Conservation (phyloP, 2,113 vertebrate species). For the Gnathonemus longibarbis region DNA sequence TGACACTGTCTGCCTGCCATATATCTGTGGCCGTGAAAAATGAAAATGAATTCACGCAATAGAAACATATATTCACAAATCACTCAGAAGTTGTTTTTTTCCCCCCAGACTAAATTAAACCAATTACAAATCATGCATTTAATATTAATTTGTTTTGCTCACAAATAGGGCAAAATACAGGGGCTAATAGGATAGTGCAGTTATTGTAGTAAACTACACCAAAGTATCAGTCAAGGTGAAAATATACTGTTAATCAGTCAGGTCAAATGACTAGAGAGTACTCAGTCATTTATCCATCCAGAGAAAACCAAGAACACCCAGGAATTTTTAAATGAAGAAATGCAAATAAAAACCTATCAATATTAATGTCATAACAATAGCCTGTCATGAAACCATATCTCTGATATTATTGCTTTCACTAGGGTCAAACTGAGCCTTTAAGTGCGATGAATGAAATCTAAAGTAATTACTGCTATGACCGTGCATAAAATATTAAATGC, state of each 20-base stretch:
- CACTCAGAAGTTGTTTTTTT: not conserved
- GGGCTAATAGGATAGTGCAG: no score
- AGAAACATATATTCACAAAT: not conserved
- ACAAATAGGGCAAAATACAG: not conserved
- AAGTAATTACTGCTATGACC: slow-evolving; percentile 39
- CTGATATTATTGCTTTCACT: slow-evolving; percentile 16
- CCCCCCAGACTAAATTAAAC: not conserved
- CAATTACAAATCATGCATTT: not conserved
- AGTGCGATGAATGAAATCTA: slow-evolving; percentile 42
- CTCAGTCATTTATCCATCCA: not conserved
- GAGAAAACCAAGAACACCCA: not conserved
- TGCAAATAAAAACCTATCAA: slow-evolving; percentile 4
- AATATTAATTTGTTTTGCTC: not conserved
- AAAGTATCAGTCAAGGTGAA: not conserved
- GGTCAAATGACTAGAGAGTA: not conserved
- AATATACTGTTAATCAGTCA: not conserved
- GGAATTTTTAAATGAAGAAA: not conserved
- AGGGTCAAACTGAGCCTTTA: slow-evolving; percentile 32
- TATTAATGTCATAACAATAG: slow-evolving; percentile 43
- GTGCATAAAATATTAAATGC: slow-evolving; percentile 51
- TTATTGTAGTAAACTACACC: not conserved
- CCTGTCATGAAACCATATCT: slow-evolving; percentile 2
- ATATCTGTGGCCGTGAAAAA: not conserved
- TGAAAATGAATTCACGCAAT: not conserved
- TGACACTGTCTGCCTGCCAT: not conserved